Conservation (phyloP, 2,888 invertebrate genomes). For the Eristalis arbustorum region DNA sequence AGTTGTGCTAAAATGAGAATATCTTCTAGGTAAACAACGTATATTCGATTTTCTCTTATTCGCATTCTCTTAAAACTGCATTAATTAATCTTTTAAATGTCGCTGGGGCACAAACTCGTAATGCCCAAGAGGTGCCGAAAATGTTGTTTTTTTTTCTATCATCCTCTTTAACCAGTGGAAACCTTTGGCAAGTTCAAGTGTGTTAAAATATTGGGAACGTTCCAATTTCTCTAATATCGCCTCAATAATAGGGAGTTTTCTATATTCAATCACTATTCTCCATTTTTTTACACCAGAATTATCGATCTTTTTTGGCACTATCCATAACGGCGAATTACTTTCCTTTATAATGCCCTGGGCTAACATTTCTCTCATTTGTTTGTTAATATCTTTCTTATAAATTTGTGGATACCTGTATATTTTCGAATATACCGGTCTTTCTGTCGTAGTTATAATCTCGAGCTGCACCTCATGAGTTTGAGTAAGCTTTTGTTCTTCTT, state of each 20-base stretch:
- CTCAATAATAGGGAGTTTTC: conserved; percentile 4
- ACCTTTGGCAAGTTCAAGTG: neutral
- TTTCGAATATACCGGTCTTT: conserved; percentile 52
- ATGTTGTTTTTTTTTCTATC: conserved; percentile 1
- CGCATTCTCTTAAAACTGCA: neutral
- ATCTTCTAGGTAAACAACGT: conserved; percentile 2
- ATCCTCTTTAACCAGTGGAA: neutral
- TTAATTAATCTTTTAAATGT: neutral
- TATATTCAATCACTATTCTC: no score
- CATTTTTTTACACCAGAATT: no score
- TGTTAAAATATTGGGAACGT: neutral
- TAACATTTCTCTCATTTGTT: conserved; percentile 3
- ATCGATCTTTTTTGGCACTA: no score
- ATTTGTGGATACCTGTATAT: conserved; percentile 35
- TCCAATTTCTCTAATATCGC: conserved; percentile 20
- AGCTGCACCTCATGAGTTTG: no score
- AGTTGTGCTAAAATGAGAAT: neutral
- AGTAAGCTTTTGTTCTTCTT: conserved; percentile 38
- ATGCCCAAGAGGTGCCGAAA: neutral
- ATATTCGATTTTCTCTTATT: conserved; percentile 18
- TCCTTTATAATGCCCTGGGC: conserved; percentile 11
- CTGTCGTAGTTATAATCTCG: no score
- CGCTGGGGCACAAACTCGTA: conserved; percentile 4
- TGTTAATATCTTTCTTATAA: neutral
- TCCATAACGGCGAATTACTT: conserved; percentile 3